A percentile compares a stretch with the other conserved stretches of the same genome.
These are phyloP conservation scores for Colistium nudipinnis DNA, from an alignment of 2,113 vertebrate species.

Conservation along the genomic window DNA sequence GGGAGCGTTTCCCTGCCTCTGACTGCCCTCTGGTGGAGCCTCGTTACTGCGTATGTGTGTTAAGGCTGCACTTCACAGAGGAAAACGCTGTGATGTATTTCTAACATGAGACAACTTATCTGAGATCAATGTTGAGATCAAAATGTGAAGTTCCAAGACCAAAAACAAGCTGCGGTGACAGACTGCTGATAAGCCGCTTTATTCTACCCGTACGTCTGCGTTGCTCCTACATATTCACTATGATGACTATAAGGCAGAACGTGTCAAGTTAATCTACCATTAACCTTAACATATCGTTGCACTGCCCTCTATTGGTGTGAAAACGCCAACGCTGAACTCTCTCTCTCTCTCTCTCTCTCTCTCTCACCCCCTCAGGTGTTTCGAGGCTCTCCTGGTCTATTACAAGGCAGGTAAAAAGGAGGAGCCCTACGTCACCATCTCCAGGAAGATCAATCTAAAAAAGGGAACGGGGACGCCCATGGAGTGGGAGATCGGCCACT, in stretches of 20 bases:
- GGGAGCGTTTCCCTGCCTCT: slow-evolving; percentile 1
- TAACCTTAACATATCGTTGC: not conserved
- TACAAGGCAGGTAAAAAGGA: slow-evolving; percentile 86
- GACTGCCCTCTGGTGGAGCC: slow-evolving; percentile 65
- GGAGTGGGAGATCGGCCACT: slow-evolving; percentile 93
- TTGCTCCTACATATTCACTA: not conserved
- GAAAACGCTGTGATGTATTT: not conserved
- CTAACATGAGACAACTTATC: not conserved
- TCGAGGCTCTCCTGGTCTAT: slow-evolving; percentile 91
- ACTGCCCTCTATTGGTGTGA: slow-evolving; percentile 65
- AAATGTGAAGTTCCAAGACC: not conserved
- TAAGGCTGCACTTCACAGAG: slow-evolving; percentile 28
- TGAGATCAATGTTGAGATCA: not conserved
- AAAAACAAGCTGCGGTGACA: not conserved
- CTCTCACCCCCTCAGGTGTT: slow-evolving; percentile 83
- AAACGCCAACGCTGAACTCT: not conserved
- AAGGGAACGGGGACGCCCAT: slow-evolving; percentile 81
- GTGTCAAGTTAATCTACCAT: no score
- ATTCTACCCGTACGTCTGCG: not conserved
- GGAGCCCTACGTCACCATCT: slow-evolving; percentile 91
- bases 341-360: not conserved
- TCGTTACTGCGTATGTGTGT: not conserved
- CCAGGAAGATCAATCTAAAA: slow-evolving; percentile 88
- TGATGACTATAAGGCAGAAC: not conserved
- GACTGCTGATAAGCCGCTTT: not conserved